Percentiles rank a stretch among this genome's conserved stretches.
Conservation (phyloP, 2,113 vertebrate genomes). For the Riparia riparia region DNA sequence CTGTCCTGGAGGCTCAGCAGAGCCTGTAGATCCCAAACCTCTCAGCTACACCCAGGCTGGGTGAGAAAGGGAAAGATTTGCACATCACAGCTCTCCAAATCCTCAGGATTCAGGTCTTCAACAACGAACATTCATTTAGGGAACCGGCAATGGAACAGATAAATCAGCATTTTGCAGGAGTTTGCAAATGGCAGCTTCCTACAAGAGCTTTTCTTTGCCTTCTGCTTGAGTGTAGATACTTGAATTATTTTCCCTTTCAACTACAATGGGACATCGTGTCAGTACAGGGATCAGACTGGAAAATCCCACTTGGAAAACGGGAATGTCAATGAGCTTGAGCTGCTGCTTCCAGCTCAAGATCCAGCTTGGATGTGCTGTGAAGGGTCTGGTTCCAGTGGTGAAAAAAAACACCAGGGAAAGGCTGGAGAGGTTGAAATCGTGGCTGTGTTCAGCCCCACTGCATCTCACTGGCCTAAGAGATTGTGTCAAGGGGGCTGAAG, state of each 20-base stretch:
- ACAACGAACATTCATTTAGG: neutral
- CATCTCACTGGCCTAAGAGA: neutral
- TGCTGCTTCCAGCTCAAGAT: neutral
- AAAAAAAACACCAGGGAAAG: neutral
- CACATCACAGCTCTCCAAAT: neutral
- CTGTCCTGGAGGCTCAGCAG: constrained; percentile 1
- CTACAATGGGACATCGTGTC: neutral
- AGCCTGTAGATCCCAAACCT: neutral
- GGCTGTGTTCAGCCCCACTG: neutral
- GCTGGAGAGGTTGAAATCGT: neutral
- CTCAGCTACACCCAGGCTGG: neutral
- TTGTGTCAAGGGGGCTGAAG: neutral
- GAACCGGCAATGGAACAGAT: neutral
- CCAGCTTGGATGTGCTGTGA: neutral
- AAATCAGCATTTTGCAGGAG: neutral
- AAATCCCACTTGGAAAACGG: neutral
- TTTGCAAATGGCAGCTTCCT: neutral
- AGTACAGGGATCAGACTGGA: neutral
- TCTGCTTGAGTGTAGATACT: neutral
- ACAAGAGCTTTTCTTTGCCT: neutral
- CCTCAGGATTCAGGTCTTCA: neutral
- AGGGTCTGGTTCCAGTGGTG: neutral
- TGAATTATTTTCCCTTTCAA: neutral
- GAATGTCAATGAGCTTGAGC: neutral
- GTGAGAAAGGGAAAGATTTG: neutral